Conservation (phyloP, 2,888 invertebrate genomes). For the Lycophotia porphyrea region DNA sequence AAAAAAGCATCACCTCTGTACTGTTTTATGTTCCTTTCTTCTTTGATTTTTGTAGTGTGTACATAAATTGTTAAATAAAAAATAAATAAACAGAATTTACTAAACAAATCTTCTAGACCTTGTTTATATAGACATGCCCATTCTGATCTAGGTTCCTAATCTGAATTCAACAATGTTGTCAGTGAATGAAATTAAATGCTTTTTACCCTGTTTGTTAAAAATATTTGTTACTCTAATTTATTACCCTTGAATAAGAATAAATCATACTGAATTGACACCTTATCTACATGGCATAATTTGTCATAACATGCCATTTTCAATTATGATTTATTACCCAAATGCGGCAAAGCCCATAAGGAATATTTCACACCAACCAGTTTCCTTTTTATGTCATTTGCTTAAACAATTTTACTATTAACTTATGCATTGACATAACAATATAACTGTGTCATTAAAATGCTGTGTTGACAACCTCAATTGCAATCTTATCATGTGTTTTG, state of each 20-base stretch:
- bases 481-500: constrained; percentile 25
- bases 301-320: not conserved
- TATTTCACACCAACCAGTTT: not conserved
- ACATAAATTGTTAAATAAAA: too few relatives aligned
- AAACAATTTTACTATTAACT: not conserved
- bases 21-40: too few relatives aligned
- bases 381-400: not conserved
- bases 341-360: not conserved
- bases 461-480: not conserved
- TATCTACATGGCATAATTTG: not conserved
- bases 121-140: not conserved
- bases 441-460: not conserved
- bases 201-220: not conserved
- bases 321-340: not conserved
- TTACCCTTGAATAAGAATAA: not conserved
- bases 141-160: not conserved
- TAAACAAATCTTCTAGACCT: not conserved
- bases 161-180: not conserved
- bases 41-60: too few relatives aligned
- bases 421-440: not conserved
- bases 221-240: not conserved
- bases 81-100: not conserved
- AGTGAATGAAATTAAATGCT: not conserved
- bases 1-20: too few relatives aligned
- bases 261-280: not conserved